A percentile compares a stretch with the other conserved stretches of the same genome.
phyloP scores from a whole-genome alignment of 2,888 invertebrate genomes.

The Helicoverpa assulta region DNA sequence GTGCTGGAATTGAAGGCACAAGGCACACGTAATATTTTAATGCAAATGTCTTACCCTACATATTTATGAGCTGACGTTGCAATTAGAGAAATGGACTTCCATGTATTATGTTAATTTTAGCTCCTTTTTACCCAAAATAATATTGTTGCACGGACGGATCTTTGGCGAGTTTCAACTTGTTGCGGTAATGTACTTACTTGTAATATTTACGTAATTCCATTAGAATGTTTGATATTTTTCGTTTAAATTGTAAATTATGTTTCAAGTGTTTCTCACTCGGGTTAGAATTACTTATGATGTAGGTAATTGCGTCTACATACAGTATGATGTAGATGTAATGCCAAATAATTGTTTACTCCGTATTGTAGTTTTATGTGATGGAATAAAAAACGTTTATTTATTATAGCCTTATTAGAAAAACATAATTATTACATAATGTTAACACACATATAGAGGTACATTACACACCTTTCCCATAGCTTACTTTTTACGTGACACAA shows the following conservation, averaged over 20 bases:
- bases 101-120: constrained; percentile 61
- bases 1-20: constrained; percentile 28
- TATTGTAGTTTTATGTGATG: too few relatives aligned
- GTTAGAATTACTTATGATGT: too few relatives aligned
- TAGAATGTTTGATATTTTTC: background rate
- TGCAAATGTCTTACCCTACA: constrained; percentile 59
- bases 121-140: constrained; percentile 61
- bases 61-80: constrained; percentile 65
- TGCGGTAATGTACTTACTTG: background rate
- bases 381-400: too few relatives aligned
- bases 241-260: background rate
- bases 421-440: too few relatives aligned
- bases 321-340: too few relatives aligned
- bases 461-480: too few relatives aligned
- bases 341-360: too few relatives aligned
- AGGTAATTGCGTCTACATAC: too few relatives aligned
- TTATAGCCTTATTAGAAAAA: too few relatives aligned
- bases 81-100: constrained; percentile 69
- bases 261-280: background rate
- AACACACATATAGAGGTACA: too few relatives aligned
- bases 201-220: constrained; percentile 9
- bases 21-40: constrained; percentile 50
- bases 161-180: constrained; percentile 19
- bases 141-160: constrained; percentile 33
- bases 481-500: too few relatives aligned